phyloP scores from a whole-genome alignment of 2,888 invertebrate species.

The Drosophila prostipennis region DNA sequence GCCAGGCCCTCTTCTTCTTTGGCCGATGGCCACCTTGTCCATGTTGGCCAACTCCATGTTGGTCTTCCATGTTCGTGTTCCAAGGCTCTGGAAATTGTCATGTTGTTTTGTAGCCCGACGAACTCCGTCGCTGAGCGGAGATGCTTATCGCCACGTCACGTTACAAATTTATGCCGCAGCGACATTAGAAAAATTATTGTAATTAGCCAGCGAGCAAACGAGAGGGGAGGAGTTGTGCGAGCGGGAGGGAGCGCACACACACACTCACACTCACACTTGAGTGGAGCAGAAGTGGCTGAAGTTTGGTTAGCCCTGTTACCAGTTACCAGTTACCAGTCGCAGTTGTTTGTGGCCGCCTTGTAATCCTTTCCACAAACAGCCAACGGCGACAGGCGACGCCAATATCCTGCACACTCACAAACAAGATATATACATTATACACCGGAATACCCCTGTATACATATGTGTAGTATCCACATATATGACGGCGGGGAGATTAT shows the following conservation, averaged over 20 bases:
- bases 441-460: neutral
- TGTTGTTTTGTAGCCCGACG: slow-evolving; percentile 55
- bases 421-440: slow-evolving; percentile 8
- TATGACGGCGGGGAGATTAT: slow-evolving; percentile 72
- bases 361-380: slow-evolving; percentile 75
- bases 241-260: slow-evolving; percentile 15
- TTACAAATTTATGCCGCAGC: slow-evolving; percentile 74
- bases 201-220: slow-evolving; percentile 57
- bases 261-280: neutral
- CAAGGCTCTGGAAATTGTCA: slow-evolving; percentile 70
- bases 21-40: slow-evolving; percentile 30
- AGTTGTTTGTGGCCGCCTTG: slow-evolving; percentile 68
- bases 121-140: slow-evolving; percentile 42
- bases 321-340: slow-evolving; percentile 32
- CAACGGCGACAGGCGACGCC: slow-evolving; percentile 64
- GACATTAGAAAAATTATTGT: slow-evolving; percentile 76
- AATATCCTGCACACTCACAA: slow-evolving; percentile 61
- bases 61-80: slow-evolving; percentile 65
- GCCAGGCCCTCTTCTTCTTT: slow-evolving; percentile 21
- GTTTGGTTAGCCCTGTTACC: slow-evolving; percentile 24
- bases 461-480: slow-evolving; percentile 47
- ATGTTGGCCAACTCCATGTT: slow-evolving; percentile 48
- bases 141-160: slow-evolving; percentile 70
- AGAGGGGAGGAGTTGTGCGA: slow-evolving; percentile 46
- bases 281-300: slow-evolving; percentile 13